These are phyloP conservation scores for Trachelus troglodyta DNA, from an alignment of 2,888 invertebrate species.

Conservation along the genomic window DNA sequence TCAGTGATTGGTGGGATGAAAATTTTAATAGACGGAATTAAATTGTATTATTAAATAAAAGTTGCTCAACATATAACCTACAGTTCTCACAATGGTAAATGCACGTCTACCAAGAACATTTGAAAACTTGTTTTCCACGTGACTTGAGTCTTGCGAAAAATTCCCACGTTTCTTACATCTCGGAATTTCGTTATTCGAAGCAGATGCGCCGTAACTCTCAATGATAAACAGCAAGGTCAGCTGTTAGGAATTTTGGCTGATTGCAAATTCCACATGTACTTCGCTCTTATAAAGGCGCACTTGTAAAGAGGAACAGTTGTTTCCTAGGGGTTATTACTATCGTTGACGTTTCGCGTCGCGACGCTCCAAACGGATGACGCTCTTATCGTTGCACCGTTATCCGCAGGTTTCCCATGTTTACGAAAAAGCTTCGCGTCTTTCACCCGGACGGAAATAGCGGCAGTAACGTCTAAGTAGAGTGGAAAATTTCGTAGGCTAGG, in stretches of 20 bases:
- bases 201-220: not conserved
- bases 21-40: not conserved
- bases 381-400: not conserved
- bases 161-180: not conserved
- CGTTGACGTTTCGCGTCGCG: not conserved
- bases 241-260: not conserved
- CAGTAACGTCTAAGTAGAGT: not conserved
- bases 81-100: not conserved
- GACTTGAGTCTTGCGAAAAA: not conserved
- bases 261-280: not conserved
- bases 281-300: not conserved
- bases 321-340: not conserved
- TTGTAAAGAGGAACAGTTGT: not conserved
- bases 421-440: conserved; percentile 1
- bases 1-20: not conserved
- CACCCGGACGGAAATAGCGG: not conserved
- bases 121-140: not conserved
- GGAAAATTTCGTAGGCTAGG: not conserved
- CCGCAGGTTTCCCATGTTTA: not conserved
- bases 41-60: not conserved
- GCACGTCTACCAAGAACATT: not conserved
- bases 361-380: not conserved
- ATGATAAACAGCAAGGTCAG: not conserved
- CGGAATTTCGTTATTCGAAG: not conserved
- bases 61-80: not conserved